These are phyloP conservation scores for Tenthredo scrophulariae DNA, from an alignment of 2,888 invertebrate genomes.

Conservation along the genomic window DNA sequence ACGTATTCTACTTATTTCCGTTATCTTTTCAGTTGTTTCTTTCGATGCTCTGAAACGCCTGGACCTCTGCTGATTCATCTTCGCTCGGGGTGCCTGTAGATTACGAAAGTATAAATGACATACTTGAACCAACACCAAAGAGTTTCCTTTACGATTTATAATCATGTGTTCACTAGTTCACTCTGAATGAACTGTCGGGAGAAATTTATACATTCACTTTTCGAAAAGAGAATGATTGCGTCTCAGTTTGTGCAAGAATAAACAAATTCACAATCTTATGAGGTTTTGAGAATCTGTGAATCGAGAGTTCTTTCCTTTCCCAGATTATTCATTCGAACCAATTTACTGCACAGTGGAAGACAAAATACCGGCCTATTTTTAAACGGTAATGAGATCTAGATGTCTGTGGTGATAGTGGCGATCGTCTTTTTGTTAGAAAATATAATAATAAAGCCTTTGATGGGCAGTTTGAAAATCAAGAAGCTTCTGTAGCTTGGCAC, in stretches of 20 bases:
- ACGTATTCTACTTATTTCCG: constrained; percentile 90
- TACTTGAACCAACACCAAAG: background rate
- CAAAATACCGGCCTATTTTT: too few relatives aligned
- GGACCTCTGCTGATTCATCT: constrained; percentile 99
- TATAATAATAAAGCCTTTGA: too few relatives aligned
- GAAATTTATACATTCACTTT: background rate
- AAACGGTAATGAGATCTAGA: too few relatives aligned
- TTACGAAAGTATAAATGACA: constrained; percentile 4
- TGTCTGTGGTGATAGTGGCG: too few relatives aligned
- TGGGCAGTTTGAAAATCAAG: too few relatives aligned
- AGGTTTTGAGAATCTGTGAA: background rate
- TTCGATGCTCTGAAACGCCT: constrained; percentile 98
- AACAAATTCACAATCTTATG: background rate
- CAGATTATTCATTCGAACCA: background rate
- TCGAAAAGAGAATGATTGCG: background rate
- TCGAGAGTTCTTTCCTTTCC: background rate
- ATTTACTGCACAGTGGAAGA: background rate
- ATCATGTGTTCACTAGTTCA: background rate
- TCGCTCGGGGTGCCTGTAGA: constrained; percentile 94
- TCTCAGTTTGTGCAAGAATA: background rate
- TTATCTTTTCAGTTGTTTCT: constrained; percentile 93
- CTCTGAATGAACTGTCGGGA: background rate
- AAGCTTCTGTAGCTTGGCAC: too few relatives aligned
- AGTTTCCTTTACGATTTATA: background rate
- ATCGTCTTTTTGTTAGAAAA: too few relatives aligned